Conservation (phyloP, 92 coral and sea anemone genomes). For the Actinostola sp. region DNA sequence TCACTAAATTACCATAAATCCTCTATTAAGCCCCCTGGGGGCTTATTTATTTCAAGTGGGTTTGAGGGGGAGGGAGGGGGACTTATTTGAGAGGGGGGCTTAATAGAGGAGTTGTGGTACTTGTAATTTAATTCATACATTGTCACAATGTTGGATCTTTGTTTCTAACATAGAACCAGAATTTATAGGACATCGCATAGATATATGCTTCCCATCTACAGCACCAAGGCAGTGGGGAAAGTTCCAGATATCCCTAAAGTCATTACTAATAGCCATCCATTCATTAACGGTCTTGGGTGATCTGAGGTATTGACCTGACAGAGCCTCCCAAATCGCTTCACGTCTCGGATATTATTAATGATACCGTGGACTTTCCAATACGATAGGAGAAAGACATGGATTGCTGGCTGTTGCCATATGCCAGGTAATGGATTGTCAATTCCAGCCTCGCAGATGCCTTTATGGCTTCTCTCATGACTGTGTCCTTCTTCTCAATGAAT, state of each 20-base stretch:
- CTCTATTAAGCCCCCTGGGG: no score
- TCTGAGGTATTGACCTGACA: conserved; percentile 50
- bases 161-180: conserved; percentile 43
- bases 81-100: no score
- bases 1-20: no score
- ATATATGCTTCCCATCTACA: conserved; percentile 60
- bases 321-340: conserved; percentile 66
- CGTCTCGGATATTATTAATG: conserved; percentile 58
- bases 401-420: conserved; percentile 58
- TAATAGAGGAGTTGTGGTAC: no score
- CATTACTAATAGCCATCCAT: conserved; percentile 42
- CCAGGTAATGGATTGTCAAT: conserved; percentile 49
- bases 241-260: conserved; percentile 52
- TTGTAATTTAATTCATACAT: no score
- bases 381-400: conserved; percentile 60
- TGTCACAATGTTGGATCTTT: conserved; percentile 40
- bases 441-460: conserved; percentile 60
- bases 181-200: conserved; percentile 52
- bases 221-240: conserved; percentile 63
- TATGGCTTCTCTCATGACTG: conserved; percentile 54
- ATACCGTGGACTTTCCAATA: conserved; percentile 47
- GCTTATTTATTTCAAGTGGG: no score
- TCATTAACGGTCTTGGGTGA: conserved; percentile 48
- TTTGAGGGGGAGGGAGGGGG: no score
- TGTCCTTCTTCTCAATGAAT: conserved; percentile 40